phyloP scores from a whole-genome alignment of 1,140 invertebrate genomes.

The Apis laboriosa region DNA sequence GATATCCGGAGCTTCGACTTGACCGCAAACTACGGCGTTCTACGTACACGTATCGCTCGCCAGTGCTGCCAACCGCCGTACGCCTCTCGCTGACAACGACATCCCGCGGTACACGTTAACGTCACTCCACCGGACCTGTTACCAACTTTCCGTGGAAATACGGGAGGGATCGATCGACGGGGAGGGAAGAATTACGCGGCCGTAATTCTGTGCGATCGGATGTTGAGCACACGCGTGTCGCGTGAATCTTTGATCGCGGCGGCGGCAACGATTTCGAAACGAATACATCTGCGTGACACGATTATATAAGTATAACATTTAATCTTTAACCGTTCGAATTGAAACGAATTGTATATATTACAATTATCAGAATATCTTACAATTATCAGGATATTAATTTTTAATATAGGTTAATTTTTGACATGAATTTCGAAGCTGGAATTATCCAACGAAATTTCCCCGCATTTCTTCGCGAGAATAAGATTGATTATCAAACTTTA shows the following conservation, averaged over 20 bases:
- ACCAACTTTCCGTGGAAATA: conserved; percentile 2
- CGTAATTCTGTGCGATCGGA: conserved; percentile 5
- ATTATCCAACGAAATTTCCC: too few relatives aligned
- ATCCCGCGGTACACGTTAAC: conserved; percentile 62
- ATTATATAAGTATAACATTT: too few relatives aligned
- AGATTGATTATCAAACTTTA: too few relatives aligned
- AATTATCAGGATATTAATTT: too few relatives aligned
- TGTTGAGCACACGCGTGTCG: background rate
- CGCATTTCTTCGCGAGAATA: too few relatives aligned
- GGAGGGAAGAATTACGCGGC: conserved; percentile 9
- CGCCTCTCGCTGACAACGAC: conserved; percentile 55
- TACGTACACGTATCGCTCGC: background rate
- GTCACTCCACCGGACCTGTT: conserved; percentile 41
- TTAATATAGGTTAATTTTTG: too few relatives aligned
- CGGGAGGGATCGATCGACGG: background rate
- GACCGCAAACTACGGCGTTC: conserved; percentile 68
- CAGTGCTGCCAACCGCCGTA: conserved; percentile 40
- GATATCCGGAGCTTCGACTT: conserved; percentile 63
- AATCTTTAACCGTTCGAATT: too few relatives aligned
- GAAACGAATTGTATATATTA: too few relatives aligned
- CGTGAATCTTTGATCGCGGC: conserved; percentile 33
- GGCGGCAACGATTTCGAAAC: background rate
- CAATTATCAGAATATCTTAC: too few relatives aligned
- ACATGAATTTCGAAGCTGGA: too few relatives aligned
- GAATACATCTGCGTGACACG: too few relatives aligned